Evolutionary conservation across 1,140 invertebrate genomes (phyloP), one percentile per base, ranked within the genome.

Genomic region (Eubasilissa regina): DNA sequence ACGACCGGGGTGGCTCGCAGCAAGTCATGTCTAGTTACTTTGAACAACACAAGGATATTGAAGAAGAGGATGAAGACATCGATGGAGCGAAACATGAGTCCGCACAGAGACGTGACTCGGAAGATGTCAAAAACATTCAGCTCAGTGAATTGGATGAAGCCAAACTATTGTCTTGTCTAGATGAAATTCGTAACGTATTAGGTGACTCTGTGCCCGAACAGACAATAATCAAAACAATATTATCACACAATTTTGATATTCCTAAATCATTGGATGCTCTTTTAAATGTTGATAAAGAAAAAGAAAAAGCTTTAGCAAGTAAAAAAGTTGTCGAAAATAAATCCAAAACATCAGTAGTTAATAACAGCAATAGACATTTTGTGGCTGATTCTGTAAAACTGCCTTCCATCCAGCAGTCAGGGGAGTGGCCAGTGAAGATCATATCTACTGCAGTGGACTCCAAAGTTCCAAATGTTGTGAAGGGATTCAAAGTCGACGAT

Each of bases 131-230:
- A 86, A 89, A 84, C 86, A 88, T 80, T 83, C 89, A 83, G 62
- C 87, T 95, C 8, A 89, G 89, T 77, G 93, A 94, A 66, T 81
- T 92, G 1, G 93, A 95, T 62, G 91, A 92, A 89, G 93, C 91
- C 0, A 94, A 93, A 85, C 87, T 98, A 4, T 92, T 94, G 83
- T 96, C 95, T 0, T 97, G 96, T 84, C 89, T 98, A 10, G 95
- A 97, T 85, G 92, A 94, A 84, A 91, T 98, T 13, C 91, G 93
- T 77, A 93, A 94, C 85, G 91, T 97, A 44, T 90, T 97, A 68
- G 96, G 95, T 44, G 94, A 97, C 78, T 89, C 92, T 0, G 85
- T 94, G 25, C 90, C 94, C 0, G 94, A 96, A 77, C 89, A 92
- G 75, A 88, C 92, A 47, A 90, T 97, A 17, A 90, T 92, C 6